A percentile compares a stretch with the other conserved stretches of the same genome.
These are phyloP conservation scores for Agelas oroides DNA, from an alignment of 37 sponge, comb jelly and placozoan species.

Conservation along the genomic window DNA sequence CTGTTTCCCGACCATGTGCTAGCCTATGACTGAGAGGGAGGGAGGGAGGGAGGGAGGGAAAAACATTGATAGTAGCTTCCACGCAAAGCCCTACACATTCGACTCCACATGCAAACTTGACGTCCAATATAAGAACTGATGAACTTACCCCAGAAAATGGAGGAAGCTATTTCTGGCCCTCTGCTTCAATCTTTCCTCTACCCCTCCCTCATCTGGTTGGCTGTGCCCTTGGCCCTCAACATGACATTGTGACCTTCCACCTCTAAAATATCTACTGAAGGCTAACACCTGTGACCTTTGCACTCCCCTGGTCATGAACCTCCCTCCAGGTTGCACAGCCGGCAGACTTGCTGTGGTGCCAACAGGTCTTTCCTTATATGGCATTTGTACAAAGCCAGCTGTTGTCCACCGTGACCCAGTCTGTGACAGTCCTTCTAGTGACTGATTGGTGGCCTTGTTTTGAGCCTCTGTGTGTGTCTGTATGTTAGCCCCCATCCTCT, in stretches of 20 bases:
- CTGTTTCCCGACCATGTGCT: background rate
- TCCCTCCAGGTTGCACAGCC: background rate
- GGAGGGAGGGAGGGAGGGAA: background rate
- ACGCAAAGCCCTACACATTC: background rate
- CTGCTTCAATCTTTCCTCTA: background rate
- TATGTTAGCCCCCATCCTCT: too few relatives aligned
- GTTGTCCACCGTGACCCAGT: too few relatives aligned
- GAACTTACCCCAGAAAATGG: background rate
- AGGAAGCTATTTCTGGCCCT: background rate
- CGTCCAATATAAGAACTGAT: too few relatives aligned
- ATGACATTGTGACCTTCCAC: background rate
- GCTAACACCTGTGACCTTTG: background rate
- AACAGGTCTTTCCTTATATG: too few relatives aligned
- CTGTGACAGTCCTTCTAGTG: too few relatives aligned
- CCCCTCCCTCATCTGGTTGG: background rate
- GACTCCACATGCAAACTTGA: too few relatives aligned
- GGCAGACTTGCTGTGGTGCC: too few relatives aligned
- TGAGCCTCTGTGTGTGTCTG: too few relatives aligned
- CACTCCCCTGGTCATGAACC: background rate
- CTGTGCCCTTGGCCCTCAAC: too few relatives aligned
- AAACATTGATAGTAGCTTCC: background rate
- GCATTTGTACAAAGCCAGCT: too few relatives aligned
- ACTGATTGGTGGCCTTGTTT: too few relatives aligned
- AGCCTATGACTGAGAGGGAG: background rate
- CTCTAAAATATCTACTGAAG: constrained; percentile 30